Evolutionary conservation across 2,797 vertebrate genomes (phyloP), one percentile per base, ranked within the genome.

Genomic region (Poecilia wingei): DNA sequence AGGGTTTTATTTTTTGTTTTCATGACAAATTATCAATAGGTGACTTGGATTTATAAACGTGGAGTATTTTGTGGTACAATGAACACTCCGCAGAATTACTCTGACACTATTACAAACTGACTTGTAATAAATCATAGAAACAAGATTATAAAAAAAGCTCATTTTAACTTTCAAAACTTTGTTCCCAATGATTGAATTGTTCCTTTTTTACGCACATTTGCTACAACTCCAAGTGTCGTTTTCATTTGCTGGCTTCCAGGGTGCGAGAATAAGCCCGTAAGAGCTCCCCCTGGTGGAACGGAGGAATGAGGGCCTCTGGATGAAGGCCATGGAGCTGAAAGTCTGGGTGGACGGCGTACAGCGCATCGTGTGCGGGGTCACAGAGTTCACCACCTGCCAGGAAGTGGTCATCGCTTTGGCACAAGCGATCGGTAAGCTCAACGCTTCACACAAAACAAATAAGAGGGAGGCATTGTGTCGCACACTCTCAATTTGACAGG

Each of bases 311-410:
- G 90, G 90, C 84, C 82, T 87, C 88, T 93, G 92, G 89, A 94
- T 95, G 94, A 95, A 92, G 94, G 94, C 91, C 93, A 99, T 99
- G 98, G 98, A 99, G 95, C 97, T 99, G 83, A 99, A 99, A 94
- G 98, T 99, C 79, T 99, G 98, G 98, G 98, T 99, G 89, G 98
- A 99, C 41, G 98, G 98, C 90, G 97, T 98, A 69, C 98, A 99
- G 94, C 96, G 98, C 80, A 97, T 99, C 0, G 98, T 99, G 64
- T 99, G 98, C 20, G 98, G 98, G 2, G 98, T 99, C 91, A 99
- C 98, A 0, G 98, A 99, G 94, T 97, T 97, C 92, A 99, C 98
- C 72, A 99, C 98, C 13, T 99, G 98, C 95, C 98, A 99, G 86
- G 98, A 99, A 84, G 98, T 99, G 77, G 98, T 99, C 49, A 99